These are phyloP conservation scores for Tetropium fuscum DNA, from an alignment of 2,888 invertebrate genomes.

Conservation along the genomic window DNA sequence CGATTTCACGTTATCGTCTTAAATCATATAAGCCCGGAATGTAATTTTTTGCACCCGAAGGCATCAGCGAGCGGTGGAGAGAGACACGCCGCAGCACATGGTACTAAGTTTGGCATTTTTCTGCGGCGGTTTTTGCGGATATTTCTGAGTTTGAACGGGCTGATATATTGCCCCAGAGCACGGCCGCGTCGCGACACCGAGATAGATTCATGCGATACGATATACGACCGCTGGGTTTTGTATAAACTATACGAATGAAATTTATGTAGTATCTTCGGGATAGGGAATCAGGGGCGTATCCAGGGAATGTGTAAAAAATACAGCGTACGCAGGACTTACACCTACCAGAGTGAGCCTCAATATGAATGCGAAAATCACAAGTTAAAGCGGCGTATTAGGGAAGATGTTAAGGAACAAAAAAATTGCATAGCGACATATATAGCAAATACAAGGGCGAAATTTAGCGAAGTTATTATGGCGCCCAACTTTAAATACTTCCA, in stretches of 20 bases:
- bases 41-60: constrained; percentile 17
- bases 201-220: constrained; percentile 62
- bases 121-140: constrained; percentile 32
- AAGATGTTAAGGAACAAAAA: no score
- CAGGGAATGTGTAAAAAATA: no score
- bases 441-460: no score
- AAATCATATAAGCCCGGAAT: constrained; percentile 29
- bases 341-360: no score
- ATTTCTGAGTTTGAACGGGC: constrained; percentile 59
- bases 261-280: constrained; percentile 26
- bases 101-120: constrained; percentile 23
- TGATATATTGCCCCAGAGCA: constrained; percentile 59
- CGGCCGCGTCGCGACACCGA: constrained; percentile 56
- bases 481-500: no score
- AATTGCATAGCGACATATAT: no score
- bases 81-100: constrained; percentile 24
- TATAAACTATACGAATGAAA: constrained; percentile 28
- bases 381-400: no score
- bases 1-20: constrained; percentile 26
- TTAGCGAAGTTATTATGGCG: no score
- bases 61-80: constrained; percentile 8
- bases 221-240: constrained; percentile 47
- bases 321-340: no score
- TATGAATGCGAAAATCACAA: no score
- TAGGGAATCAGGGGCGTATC: constrained; percentile 4